Conservation (phyloP, 2,113 vertebrate species). For the Saccopteryx leptura region DNA sequence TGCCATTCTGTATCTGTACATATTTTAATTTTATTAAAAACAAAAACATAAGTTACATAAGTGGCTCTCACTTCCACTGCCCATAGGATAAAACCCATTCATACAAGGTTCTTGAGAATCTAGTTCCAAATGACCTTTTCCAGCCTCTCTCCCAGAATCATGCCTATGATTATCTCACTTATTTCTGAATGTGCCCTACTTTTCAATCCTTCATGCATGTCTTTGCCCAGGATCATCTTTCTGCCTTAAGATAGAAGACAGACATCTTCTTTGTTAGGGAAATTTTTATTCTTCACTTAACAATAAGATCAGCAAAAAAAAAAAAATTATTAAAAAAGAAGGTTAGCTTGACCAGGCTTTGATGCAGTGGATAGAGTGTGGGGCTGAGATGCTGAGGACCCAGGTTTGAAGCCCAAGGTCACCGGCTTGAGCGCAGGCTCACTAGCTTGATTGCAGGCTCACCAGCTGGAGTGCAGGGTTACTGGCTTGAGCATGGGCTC, state of each 20-base stretch:
- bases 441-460: too few relatives aligned
- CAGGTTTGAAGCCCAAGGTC: too few relatives aligned
- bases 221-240: not conserved
- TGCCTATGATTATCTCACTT: not conserved
- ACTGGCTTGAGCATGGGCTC: too few relatives aligned
- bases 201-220: not conserved
- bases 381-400: too few relatives aligned
- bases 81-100: not conserved
- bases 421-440: too few relatives aligned
- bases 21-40: slow-evolving; percentile 20
- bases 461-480: too few relatives aligned
- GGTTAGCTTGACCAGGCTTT: not conserved
- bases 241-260: not conserved
- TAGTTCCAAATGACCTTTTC: slow-evolving; percentile 15
- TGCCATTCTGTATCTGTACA: not conserved
- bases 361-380: not conserved
- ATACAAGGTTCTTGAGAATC: not conserved
- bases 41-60: not conserved
- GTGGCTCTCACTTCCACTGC: not conserved
- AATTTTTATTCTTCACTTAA: not conserved
- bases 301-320: slow-evolving; percentile 12
- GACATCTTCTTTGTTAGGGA: not conserved
- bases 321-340: not conserved
- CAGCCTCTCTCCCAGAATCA: not conserved
- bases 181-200: not conserved